These are phyloP conservation scores for Caretta caretta DNA, from an alignment of 2,113 vertebrate species.

Conservation along the genomic window DNA sequence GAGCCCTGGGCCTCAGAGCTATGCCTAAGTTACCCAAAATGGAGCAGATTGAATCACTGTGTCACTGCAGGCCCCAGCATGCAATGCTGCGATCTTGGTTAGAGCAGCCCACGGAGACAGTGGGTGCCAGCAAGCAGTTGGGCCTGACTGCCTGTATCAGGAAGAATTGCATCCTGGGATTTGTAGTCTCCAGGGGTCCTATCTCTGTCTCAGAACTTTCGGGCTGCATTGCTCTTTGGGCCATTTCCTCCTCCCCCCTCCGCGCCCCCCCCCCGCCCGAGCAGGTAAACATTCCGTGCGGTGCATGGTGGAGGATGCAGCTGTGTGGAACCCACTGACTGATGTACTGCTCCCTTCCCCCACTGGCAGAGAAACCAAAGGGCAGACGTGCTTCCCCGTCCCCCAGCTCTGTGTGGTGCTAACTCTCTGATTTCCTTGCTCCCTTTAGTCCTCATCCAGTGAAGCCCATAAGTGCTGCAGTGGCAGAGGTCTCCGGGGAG, in stretches of 20 bases:
- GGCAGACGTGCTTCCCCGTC: fast-evolving
- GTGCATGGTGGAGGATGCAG: fast-evolving
- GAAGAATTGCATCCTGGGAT: fast-evolving
- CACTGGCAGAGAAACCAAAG: fast-evolving
- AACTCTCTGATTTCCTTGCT: not conserved
- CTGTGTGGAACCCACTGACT: not conserved
- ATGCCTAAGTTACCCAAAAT: not conserved
- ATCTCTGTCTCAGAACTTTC: not conserved
- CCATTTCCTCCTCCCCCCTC: not conserved
- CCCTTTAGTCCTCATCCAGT: conserved; percentile 89
- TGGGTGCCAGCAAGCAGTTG: not conserved
- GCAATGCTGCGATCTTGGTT: not conserved
- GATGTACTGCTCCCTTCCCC: not conserved
- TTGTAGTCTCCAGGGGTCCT: not conserved
- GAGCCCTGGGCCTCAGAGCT: not conserved
- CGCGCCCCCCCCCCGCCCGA: not conserved
- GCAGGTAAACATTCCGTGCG: not conserved
- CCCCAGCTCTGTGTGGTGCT: not conserved
- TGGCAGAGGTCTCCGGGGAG: conserved; percentile 71
- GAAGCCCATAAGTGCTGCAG: conserved; percentile 87
- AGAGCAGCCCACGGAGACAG: not conserved
- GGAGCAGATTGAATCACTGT: not conserved
- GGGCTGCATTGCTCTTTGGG: fast-evolving
- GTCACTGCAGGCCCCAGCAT: not conserved
- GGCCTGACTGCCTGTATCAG: not conserved